Evolutionary conservation across 2,888 invertebrate genomes (phyloP), one percentile per base, ranked within the genome.

Genomic region (Acleris emargana): DNA sequence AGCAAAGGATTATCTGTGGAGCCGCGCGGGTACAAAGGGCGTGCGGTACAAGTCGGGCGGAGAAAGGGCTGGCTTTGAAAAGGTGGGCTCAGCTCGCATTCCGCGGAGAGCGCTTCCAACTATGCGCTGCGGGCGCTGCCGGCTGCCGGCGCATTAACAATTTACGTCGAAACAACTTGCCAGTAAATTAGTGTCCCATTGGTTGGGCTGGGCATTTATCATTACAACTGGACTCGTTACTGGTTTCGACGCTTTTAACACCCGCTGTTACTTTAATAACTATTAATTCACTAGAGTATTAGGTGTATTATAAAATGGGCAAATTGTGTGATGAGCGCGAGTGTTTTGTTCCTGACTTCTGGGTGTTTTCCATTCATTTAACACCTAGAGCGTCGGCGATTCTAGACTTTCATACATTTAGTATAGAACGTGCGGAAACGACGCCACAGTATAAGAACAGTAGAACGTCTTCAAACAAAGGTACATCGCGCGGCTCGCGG

Each of bases 101-200:
- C 87, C 86, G 75, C 69, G 72, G 67, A 70, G 73, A 71, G 75
- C 71, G 73, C 77, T 76, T 73, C 62, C 64, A 86, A 87, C 84
- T 87, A 86, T 88, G 88, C 59, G 42, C 43, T 55, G 64, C 64
- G 64, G 64, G 64, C 76, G 68, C 68, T 38, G 47, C 28, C 57
- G 25, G 45, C 57, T 45, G 42, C 53, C 18, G n/a, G 43, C 5
- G 45, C 25, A n/a, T 57, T 17, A 49, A 66, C 66, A 61, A 66
- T 66, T 66, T 57, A 61, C 47, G 66, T 6, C 38, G 51, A 22
- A 60, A 66, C 61, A 66, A 66, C 45, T 66, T 66, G 55, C 47
- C 51, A 52, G 45, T 66, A 66, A 66, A 66, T 66, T 66, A 61
- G 60, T 66, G 61, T 57, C 66, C 60, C 55, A 66, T 61, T 66